Percentiles rank a stretch among this genome's conserved stretches.
phyloP scores from a whole-genome alignment of 2,113 vertebrate genomes.

The Gallinago jamesoni region DNA sequence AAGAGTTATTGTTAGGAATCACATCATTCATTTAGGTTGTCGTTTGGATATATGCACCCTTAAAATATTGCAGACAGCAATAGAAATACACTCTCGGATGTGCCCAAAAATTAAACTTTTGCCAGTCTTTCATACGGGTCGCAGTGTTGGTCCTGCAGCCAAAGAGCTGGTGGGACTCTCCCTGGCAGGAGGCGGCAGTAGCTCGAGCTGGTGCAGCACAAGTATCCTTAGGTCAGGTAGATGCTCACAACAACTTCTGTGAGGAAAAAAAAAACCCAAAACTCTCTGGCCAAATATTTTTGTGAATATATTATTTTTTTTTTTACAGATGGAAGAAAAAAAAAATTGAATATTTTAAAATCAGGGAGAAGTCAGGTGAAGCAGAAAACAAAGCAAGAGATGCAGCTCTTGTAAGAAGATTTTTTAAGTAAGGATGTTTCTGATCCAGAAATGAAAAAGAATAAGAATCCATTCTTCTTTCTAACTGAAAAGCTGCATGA shows the following conservation, averaged over 20 bases:
- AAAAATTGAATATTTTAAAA: neutral
- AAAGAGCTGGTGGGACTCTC: neutral
- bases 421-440: neutral
- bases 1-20: neutral
- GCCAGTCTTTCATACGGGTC: fast-evolving
- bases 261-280: neutral
- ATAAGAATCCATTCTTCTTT: neutral
- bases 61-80: neutral
- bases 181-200: neutral
- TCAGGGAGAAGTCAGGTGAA: neutral
- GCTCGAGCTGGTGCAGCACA: neutral
- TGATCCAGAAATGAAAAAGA: neutral
- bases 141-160: neutral
- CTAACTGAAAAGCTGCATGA: neutral
- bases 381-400: neutral
- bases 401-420: neutral
- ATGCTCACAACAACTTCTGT: neutral
- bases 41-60: too few species aligned
- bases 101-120: neutral
- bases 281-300: neutral
- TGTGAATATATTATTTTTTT: neutral
- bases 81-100: neutral
- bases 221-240: neutral
- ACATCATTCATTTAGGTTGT: neutral
- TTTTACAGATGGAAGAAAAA: neutral